Evolutionary conservation across 1,140 invertebrate genomes (phyloP).

Genomic region (Zaprionus inermis): DNA sequence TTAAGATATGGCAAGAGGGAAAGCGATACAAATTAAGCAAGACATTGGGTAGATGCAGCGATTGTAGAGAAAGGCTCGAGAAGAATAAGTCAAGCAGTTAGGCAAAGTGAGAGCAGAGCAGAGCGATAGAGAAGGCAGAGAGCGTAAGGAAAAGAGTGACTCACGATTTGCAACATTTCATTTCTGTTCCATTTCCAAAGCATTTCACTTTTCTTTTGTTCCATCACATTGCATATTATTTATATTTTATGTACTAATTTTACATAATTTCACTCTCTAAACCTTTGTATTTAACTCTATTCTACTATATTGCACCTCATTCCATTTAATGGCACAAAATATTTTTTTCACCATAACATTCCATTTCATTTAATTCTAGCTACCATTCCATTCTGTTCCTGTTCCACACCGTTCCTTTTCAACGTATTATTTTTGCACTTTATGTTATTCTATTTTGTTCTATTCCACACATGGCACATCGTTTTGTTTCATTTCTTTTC

Average conservation of each 20-base stretch:
- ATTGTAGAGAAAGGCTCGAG: no score
- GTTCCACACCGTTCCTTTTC: not conserved
- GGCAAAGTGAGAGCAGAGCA: not conserved
- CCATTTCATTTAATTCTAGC: not conserved
- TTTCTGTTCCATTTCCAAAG: not conserved
- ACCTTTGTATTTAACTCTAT: no score
- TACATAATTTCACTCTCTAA: no score
- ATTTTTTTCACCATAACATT: no score
- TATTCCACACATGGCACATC: no score
- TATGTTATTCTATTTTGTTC: not conserved
- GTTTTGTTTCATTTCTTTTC: not conserved
- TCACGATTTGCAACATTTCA: not conserved
- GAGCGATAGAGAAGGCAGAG: not conserved
- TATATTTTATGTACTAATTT: not conserved
- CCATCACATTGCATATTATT: not conserved
- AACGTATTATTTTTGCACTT: not conserved
- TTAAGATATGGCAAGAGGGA: constrained; percentile 1
- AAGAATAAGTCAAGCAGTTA: not conserved
- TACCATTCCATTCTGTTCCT: not conserved
- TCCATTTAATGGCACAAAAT: no score
- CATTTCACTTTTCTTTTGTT: not conserved
- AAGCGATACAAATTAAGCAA: constrained; percentile 1
- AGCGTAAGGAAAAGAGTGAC: not conserved
- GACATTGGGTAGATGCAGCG: not conserved
- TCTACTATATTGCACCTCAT: no score